Base-by-base conservation (phyloP, 1,140 invertebrate species). In the Eupristina koningsbergeri region DNA sequence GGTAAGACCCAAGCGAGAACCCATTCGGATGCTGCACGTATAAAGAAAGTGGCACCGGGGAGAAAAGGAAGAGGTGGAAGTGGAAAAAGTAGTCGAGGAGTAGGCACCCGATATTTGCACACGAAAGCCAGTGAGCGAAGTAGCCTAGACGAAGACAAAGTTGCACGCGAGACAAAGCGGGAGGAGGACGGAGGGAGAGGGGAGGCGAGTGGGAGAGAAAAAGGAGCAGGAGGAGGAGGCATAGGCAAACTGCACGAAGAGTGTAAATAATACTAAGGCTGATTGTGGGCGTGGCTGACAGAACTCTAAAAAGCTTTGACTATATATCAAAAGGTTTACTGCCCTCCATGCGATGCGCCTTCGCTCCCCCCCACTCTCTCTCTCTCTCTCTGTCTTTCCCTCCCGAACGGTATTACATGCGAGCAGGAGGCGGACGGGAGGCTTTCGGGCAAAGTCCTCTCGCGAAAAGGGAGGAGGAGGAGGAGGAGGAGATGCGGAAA, bases 281-380 rank as follows among this genome's bases (percentile, higher is more conserved):
- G 91, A 93, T 93, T 92, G 92, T 93, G 89, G 92, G 92, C 92
- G 92, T 92, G 92, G 90, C 92, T 92, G 92, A 93, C 91, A 93
- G 91, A 92, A 92, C 92, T 91, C 91, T 92, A 93, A 93, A 92
- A 93, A 92, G 89, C 90, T 91, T 92, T 90, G 90, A 91, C 92
- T 92, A 92, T 93, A 93, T 93, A 93, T 92, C 92, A 92, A 92
- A 92, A 88, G 89, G 91, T 93, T 92, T 93, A 92, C 90, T 92
- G 90, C 91, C 90, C 89, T 91, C 87, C 90, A 88, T 80, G 86
- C 79, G 87, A 89, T 89, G 89, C 41, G 75, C 63, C 39, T 64
- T 74, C 73, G 71, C 73, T 41, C 61, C 50, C 53, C 11, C 41
- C 29, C 26, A 29, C 71, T 29, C n/a, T 45, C 80, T 74, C 45